These are phyloP conservation scores for Branchellion lobata DNA, from an alignment of 2,888 invertebrate species.

Conservation along the genomic window DNA sequence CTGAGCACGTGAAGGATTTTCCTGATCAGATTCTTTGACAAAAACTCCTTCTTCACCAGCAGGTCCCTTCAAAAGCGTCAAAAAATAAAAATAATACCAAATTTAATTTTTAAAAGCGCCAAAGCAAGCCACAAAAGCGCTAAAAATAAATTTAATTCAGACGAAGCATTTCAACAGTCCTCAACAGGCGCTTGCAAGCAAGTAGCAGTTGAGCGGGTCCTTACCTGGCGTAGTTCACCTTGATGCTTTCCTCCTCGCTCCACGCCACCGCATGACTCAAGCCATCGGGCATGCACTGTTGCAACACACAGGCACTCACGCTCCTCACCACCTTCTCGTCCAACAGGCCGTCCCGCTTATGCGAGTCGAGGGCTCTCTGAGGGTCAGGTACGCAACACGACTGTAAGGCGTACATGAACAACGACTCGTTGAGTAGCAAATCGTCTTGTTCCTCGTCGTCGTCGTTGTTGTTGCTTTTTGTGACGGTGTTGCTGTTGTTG, in stretches of 20 bases:
- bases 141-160: no score
- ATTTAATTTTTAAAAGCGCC: no score
- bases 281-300: not conserved
- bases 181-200: no score
- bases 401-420: not conserved
- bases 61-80: not conserved
- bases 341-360: not conserved
- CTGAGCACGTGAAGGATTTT: not conserved
- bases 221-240: not conserved
- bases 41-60: constrained; percentile 7
- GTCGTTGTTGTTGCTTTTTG: not conserved
- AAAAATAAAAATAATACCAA: no score
- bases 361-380: no score
- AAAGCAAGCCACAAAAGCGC: no score
- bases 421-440: not conserved
- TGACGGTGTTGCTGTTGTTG: not conserved
- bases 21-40: not conserved
- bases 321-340: not conserved
- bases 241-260: constrained; percentile 5
- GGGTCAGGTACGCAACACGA: no score
- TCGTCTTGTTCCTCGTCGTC: not conserved
- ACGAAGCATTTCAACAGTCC: no score
- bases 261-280: not conserved
- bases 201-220: no score
- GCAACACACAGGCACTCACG: constrained; percentile 2